phyloP scores from a whole-genome alignment of 2,797 vertebrate genomes.

The Coendou prehensilis region DNA sequence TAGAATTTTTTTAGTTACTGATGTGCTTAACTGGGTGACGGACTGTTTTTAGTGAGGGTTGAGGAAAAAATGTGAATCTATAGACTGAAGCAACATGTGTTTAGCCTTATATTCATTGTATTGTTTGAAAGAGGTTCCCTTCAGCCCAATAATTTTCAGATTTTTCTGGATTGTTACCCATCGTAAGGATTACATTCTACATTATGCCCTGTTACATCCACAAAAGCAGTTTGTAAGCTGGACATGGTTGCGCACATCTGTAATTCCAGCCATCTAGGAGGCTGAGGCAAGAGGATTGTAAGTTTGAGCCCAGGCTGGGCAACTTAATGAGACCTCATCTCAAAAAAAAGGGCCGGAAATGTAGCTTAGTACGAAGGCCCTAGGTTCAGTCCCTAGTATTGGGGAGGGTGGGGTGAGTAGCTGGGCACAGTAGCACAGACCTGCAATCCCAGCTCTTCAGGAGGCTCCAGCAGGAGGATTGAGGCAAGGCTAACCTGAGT shows the following conservation, averaged over 20 bases:
- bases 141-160: slow-evolving; percentile 28
- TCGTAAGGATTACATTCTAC: slow-evolving; percentile 13
- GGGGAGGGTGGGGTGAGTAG: background rate
- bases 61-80: background rate
- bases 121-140: slow-evolving; percentile 26
- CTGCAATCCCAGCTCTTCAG: background rate
- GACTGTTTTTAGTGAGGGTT: slow-evolving; percentile 9
- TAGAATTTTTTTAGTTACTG: background rate
- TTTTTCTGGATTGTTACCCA: background rate
- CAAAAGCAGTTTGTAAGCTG: background rate
- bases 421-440: background rate
- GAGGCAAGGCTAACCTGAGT: background rate
- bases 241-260: background rate
- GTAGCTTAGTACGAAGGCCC: background rate
- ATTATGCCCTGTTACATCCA: background rate
- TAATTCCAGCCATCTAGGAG: background rate
- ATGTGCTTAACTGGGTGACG: background rate
- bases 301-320: background rate
- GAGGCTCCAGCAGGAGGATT: background rate
- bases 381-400: background rate
- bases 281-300: background rate
- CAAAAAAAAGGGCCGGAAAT: background rate
- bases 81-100: background rate
- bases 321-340: background rate
- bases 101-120: background rate